Evolutionary conservation across 2,113 vertebrate species (phyloP).

Genomic region (Pyxicephalus adspersus): DNA sequence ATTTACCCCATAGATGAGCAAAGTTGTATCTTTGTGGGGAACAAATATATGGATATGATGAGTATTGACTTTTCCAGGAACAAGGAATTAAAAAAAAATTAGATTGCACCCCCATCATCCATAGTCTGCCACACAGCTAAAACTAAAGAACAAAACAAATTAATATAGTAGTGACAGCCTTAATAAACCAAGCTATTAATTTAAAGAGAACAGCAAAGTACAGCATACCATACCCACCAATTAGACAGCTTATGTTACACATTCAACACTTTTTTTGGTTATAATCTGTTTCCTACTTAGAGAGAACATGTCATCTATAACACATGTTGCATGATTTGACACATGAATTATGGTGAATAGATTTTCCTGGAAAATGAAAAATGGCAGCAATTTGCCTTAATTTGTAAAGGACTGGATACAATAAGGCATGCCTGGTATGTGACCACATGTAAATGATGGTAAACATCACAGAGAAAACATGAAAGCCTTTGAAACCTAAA

Average conservation of each 20-base stretch:
- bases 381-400: constrained; percentile 43
- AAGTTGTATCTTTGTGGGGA: too few species aligned
- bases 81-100: too few species aligned
- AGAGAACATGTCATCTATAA: background rate
- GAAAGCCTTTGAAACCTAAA: constrained; percentile 34
- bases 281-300: background rate
- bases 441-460: background rate
- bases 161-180: too few species aligned
- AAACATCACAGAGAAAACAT: constrained; percentile 19
- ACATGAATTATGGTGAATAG: constrained; percentile 1
- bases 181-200: too few species aligned
- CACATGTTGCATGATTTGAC: constrained; percentile 36
- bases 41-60: too few species aligned
- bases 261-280: background rate
- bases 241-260: background rate
- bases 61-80: too few species aligned
- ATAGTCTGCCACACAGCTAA: too few species aligned
- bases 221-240: too few species aligned
- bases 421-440: constrained; percentile 35
- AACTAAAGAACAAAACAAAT: too few species aligned
- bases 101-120: too few species aligned
- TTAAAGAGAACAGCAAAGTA: too few species aligned
- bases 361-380: constrained; percentile 13
- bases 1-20: too few species aligned
- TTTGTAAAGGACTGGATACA: constrained; percentile 22